Conservation (phyloP, 2,797 vertebrate genomes). For the Eulemur albifrons region DNA sequence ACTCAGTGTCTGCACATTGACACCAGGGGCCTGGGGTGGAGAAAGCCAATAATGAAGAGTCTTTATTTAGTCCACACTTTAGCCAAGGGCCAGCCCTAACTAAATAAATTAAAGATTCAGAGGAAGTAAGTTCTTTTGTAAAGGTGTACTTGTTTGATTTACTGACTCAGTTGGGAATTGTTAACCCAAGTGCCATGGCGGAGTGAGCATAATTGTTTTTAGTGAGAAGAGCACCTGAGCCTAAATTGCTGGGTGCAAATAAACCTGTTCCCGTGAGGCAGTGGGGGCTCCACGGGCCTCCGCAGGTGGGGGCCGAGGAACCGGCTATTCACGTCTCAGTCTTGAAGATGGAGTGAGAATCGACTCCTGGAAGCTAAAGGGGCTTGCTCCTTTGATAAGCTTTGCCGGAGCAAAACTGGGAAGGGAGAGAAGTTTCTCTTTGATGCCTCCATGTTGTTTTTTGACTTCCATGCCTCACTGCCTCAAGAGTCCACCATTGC, state of each 20-base stretch:
- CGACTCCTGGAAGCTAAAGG: background rate
- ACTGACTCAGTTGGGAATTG: constrained; percentile 12
- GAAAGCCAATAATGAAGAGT: background rate
- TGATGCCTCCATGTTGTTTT: background rate
- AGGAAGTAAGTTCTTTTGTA: constrained; percentile 33
- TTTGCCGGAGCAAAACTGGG: background rate
- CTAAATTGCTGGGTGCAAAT: background rate
- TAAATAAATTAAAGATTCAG: background rate
- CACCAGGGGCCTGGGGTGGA: background rate
- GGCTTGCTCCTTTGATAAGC: background rate
- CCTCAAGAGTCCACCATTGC: background rate
- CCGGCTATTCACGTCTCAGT: background rate
- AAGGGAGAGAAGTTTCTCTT: background rate
- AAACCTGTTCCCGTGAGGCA: background rate
- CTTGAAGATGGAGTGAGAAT: background rate
- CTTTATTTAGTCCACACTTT: background rate
- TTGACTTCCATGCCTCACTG: background rate
- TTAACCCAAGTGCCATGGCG: background rate
- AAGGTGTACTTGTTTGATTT: constrained; percentile 34
- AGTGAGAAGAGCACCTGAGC: background rate
- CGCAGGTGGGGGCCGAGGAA: background rate
- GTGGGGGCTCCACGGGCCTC: background rate
- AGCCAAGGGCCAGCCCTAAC: background rate
- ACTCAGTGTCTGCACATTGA: background rate
- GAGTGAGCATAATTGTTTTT: background rate